Base-by-base conservation (phyloP, 2,888 invertebrate genomes). In the Drosophila diplacantha region DNA sequence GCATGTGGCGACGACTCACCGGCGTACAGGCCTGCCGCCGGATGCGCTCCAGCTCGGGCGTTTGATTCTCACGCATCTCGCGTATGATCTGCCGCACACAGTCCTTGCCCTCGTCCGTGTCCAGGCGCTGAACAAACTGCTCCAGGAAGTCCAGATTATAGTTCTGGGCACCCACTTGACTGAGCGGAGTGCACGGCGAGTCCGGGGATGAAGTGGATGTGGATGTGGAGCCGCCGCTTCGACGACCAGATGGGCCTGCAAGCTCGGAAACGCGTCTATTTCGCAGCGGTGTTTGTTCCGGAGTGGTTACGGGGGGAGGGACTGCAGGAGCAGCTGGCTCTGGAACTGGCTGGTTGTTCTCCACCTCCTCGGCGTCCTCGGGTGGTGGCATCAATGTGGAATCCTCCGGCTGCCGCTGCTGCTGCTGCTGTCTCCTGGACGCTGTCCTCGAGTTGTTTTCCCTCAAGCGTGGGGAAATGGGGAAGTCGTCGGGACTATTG, bases 401-500 rank as follows among this genome's bases (percentile, higher is more conserved):
- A 14, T 38, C 32, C 43, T 9, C 31, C 38, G 14, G 12, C 43
- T 26, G 37, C 8, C 22, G 22, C 14, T 9, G 22, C 22, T 24
- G 24, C 24, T 6, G 47, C 3, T 41, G 9, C 12, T 18, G 18
- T 1, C 20, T 50, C 2, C 11, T 44, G 14, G 44, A 14, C 2
- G 26, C 18, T 0, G 44, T 22, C 0, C 41, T 14, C 2, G 35
- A 37, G 11, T 71, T 34, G 49, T 16, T 58, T 7, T 73, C 70
- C 44, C 51, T 64, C 2, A 81, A 52, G 0, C 71, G 55, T 2
- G 85, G 85, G 2, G 86, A 85, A 12, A 38, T 22, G 1, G 87
- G 86, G 12, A 87, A 87, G 11, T 86, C 85, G 18, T 66, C 46
- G 14, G 74, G 68, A 61, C 87, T 85, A 32, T 91, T 91, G 0